Percentiles rank a stretch among this genome's conserved stretches.
These are phyloP conservation scores for Stichodactyla helianthus DNA, from an alignment of 64 coral and sea anemone genomes.

Conservation along the genomic window DNA sequence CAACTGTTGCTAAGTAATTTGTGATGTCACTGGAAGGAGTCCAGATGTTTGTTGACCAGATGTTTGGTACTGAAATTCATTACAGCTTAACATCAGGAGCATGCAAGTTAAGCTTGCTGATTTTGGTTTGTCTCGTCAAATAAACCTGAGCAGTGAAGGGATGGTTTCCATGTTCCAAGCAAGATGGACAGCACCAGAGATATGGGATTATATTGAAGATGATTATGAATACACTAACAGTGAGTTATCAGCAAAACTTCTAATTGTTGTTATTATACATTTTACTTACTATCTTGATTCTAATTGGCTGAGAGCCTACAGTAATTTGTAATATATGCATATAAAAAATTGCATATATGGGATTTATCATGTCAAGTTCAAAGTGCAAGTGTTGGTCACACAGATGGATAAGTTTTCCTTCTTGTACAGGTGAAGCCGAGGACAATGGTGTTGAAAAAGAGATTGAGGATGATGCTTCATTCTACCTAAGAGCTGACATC, in stretches of 20 bases:
- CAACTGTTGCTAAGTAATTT: no score
- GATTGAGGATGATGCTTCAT: constrained; percentile 17
- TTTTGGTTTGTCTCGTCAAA: constrained; percentile 81
- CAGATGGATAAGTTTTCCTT: neutral
- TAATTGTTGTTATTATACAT: no score
- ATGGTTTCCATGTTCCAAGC: constrained; percentile 59
- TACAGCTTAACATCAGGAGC: constrained; percentile 71
- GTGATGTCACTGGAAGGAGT: no score
- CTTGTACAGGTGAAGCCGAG: neutral
- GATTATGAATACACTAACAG: constrained; percentile 11
- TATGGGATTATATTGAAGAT: constrained; percentile 44
- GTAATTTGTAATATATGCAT: no score
- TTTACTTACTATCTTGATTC: no score
- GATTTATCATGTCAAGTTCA: no score
- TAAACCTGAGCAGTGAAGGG: constrained; percentile 15
- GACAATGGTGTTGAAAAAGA: neutral
- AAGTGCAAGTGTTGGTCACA: neutral
- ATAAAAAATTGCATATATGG: no score
- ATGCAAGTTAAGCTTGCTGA: constrained; percentile 86
- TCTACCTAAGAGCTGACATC: constrained; percentile 64
- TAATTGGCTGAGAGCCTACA: no score
- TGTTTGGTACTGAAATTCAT: neutral
- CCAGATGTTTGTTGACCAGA: no score
- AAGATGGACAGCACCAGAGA: constrained; percentile 76
- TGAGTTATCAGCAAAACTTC: neutral